Base-by-base conservation (phyloP, 2,113 vertebrate genomes). In the Anguilla rostrata region DNA sequence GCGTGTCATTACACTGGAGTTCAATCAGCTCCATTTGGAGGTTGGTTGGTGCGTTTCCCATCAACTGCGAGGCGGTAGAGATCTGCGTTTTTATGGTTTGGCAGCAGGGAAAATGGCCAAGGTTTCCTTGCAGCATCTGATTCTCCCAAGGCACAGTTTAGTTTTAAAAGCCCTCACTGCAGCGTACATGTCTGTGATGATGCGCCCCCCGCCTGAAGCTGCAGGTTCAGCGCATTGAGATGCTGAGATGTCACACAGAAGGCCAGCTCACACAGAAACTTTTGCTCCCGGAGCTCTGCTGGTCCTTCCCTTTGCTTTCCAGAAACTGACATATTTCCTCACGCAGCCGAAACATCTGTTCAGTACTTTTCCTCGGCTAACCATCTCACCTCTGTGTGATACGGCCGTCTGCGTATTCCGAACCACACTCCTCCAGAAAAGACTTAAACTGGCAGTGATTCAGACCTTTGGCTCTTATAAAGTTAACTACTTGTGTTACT, bases 291-390 rank as follows among this genome's bases (percentile, higher is more conserved):
- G 82, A 89, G 81, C 85, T 89, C 87, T 86, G 88, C n/a, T 71
- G 82, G 71, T 85, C 84, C 26, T 85, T 87, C 78, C 83, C 66
- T 88, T 89, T 90, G 79, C 22, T 89, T 90, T 91, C 83, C 75
- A 90, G 6, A 49, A 90, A 90, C 66, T 86, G 89, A 86, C 82
- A 85, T 6, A 91, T 89, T 80, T 91, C 86, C n/a, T 89, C 87
- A 84, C 0, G 56, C 29, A 90, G 26, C 41, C 80, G 11, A 89
- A 88, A 88, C 39, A 60, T 87, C 56, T 57, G 43, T 83, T 60
- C 20, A 88, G 43, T 39, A 86, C 82, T 83, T 88, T 90, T 83
- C 86, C 87, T n/a, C 22, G 14, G 71, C 86, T 15, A 81, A 46
- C 88, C 89, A 90, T 3, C 80, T 2, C 71, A 88, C 84, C 81